Conservation (phyloP, 2,113 vertebrate species). For the Amphiprion ocellaris region DNA sequence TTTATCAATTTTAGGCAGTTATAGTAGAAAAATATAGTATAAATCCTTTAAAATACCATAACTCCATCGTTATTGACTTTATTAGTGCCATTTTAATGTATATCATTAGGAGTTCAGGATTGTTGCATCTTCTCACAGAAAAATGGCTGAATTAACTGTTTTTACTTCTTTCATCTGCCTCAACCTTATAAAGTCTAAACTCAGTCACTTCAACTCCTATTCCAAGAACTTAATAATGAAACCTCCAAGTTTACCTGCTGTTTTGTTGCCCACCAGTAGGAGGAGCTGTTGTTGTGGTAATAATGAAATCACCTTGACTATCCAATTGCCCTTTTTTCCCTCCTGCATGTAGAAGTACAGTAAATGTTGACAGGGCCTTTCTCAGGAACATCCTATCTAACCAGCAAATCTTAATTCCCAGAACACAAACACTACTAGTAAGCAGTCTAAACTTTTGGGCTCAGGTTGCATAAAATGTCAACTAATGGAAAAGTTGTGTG, state of each 20-base stretch:
- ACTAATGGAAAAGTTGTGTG: slow-evolving; percentile 55
- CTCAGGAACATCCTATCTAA: slow-evolving; percentile 28
- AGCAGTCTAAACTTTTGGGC: slow-evolving; percentile 42
- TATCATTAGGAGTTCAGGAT: neutral
- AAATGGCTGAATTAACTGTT: neutral
- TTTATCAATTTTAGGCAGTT: neutral
- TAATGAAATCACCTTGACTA: slow-evolving; percentile 19
- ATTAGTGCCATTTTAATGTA: neutral
- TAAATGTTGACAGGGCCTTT: slow-evolving; percentile 25
- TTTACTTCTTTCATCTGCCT: neutral
- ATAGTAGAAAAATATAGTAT: neutral
- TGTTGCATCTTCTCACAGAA: neutral
- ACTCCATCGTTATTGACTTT: too few species aligned
- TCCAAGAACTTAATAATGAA: neutral
- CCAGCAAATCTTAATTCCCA: slow-evolving; percentile 36
- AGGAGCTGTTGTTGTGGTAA: slow-evolving; percentile 66
- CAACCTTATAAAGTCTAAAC: neutral
- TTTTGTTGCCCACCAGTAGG: slow-evolving; percentile 67
- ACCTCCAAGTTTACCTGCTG: neutral
- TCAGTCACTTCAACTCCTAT: neutral
- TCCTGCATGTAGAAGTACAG: neutral
- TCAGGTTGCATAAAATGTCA: slow-evolving; percentile 31
- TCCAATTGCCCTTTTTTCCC: neutral
- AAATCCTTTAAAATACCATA: neutral
- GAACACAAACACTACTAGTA: slow-evolving; percentile 24